phyloP scores from a whole-genome alignment of 2,888 invertebrate genomes.

The Monochamus alternatus region DNA sequence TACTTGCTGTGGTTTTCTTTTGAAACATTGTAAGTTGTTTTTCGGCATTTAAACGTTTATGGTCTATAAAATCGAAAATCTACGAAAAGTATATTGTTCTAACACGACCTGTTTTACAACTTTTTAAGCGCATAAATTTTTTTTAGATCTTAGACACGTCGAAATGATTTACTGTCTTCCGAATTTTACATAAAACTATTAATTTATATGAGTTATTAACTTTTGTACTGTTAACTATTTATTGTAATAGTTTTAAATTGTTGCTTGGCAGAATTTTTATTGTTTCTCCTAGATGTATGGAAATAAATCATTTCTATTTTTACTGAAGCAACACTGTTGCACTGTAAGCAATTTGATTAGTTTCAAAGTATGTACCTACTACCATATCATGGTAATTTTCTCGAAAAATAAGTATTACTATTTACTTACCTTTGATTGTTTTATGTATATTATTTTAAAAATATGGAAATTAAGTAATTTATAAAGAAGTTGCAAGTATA shows the following conservation, averaged over 20 bases:
- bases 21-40: not conserved
- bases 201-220: constrained; percentile 3
- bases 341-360: not conserved
- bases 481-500: no score
- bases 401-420: no score
- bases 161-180: not conserved
- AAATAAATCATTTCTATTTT: not conserved
- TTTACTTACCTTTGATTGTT: no score
- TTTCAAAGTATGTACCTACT: no score
- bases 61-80: not conserved
- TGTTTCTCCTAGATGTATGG: not conserved
- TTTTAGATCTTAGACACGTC: not conserved
- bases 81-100: not conserved
- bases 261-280: constrained; percentile 5
- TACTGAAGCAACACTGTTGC: constrained; percentile 3
- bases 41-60: not conserved
- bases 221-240: not conserved
- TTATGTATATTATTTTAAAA: no score
- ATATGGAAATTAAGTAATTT: no score
- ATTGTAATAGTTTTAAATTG: not conserved
- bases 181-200: constrained; percentile 8
- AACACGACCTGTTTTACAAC: not conserved
- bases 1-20: not conserved
- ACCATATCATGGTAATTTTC: no score
- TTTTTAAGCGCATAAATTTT: not conserved